Evolutionary conservation across 2,888 invertebrate genomes (phyloP), one percentile per base, ranked within the genome.

Genomic region (Pristionchus maxplancki): DNA sequence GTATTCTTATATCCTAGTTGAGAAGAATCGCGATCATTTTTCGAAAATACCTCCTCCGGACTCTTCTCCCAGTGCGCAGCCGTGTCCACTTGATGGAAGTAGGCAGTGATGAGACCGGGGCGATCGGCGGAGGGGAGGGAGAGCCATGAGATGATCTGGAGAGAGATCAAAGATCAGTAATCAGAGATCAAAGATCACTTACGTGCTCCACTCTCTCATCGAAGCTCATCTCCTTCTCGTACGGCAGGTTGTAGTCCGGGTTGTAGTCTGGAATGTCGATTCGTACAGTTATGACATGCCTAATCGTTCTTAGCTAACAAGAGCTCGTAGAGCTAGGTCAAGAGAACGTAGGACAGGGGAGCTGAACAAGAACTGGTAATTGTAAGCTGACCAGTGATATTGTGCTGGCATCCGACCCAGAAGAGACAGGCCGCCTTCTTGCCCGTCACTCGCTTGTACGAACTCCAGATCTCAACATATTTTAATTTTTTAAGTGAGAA

Each of bases 51-150:
- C 44, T 92, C 90, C 37, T 89, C 88, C 58, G 92, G 91, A 17
- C 87, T 89, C 28, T 89, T 90, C 71, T 91, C 91, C 84, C 90
- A 93, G 82, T 94, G 94, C 4, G 93, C 93, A 31, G 92, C 91
- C 48, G 89, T 89, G 88, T 94, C 94, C 28, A 93, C 93, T 87
- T 94, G 93, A 87, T 93, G 93, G 53, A 94, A 90, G 87, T 94
- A 94, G 28, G 93, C 93, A 62, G 92, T 92, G n/a, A 93, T 92
- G 8, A 94, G 89, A 28, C 91, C 90, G 1, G 94, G 93, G 13
- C 93, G 88, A 50, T 89, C 89, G 34, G 88, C 89, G 24, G 37
- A 81, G 17, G 93, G 91, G n/a, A 89, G 71, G 37, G 90, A 89
- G 15, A 93, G 82, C 93, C 93, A 93, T 5, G 92, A 88, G 50